These are phyloP conservation scores for Episyrphus balteatus DNA, from an alignment of 1,140 invertebrate species.

Conservation along the genomic window DNA sequence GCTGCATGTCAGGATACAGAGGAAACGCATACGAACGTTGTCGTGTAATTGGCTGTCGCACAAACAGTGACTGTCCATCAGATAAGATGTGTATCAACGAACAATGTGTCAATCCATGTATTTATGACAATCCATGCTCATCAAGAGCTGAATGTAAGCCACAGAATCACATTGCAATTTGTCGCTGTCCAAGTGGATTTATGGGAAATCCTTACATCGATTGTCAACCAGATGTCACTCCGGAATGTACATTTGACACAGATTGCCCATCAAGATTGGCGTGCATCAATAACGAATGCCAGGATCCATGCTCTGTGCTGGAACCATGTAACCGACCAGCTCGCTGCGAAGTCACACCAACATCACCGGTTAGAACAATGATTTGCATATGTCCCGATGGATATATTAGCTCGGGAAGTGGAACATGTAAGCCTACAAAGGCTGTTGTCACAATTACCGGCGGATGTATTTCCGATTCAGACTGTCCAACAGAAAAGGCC, in stretches of 20 bases:
- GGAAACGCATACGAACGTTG: slow-evolving; percentile 70
- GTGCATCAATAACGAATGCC: slow-evolving; percentile 70
- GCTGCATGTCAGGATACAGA: slow-evolving; percentile 66
- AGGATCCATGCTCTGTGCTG: slow-evolving; percentile 67
- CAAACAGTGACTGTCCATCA: slow-evolving; percentile 76
- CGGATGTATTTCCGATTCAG: slow-evolving; percentile 61
- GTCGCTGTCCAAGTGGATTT: slow-evolving; percentile 62
- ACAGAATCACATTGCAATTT: slow-evolving; percentile 69
- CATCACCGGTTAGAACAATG: slow-evolving; percentile 75
- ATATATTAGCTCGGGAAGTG: slow-evolving; percentile 74
- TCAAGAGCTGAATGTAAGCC: slow-evolving; percentile 65
- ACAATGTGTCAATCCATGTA: slow-evolving; percentile 77
- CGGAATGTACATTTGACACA: slow-evolving; percentile 66
- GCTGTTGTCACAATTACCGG: slow-evolving; percentile 47
- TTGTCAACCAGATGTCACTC: slow-evolving; percentile 56
- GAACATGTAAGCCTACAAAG: slow-evolving; percentile 58
- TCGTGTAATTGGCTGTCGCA: slow-evolving; percentile 70
- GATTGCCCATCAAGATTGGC: slow-evolving; percentile 71
- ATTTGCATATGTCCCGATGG: slow-evolving; percentile 77
- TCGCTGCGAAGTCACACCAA: slow-evolving; percentile 66
- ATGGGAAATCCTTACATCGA: slow-evolving; percentile 71
- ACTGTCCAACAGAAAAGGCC: slow-evolving; percentile 62
- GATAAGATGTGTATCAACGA: slow-evolving; percentile 70
- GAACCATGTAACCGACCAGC: slow-evolving; percentile 70
- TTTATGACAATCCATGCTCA: slow-evolving; percentile 66